A percentile compares a stretch with the other conserved stretches of the same genome.
Evolutionary conservation across 1,140 invertebrate species (phyloP).

Genomic region (Drosophila lini): DNA sequence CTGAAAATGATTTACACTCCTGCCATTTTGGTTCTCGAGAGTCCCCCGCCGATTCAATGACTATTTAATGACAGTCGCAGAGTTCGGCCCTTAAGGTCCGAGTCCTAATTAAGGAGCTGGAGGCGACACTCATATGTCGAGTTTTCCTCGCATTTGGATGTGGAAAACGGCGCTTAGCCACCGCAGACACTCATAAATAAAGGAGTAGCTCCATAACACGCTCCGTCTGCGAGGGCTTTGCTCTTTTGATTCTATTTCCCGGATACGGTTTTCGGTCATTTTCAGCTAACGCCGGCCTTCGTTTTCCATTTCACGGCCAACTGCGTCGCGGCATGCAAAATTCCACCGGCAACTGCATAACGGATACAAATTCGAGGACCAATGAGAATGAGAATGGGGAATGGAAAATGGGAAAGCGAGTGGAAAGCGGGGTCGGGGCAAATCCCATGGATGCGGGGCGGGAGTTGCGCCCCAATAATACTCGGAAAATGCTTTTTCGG

Average conservation of each 20-base stretch:
- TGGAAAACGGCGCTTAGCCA: constrained; percentile 29
- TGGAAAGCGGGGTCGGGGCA: not conserved
- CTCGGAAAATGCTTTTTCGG: constrained; percentile 69
- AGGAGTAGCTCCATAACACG: constrained; percentile 43
- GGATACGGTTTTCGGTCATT: constrained; percentile 55
- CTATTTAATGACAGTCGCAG: constrained; percentile 24
- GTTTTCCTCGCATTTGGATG: not conserved
- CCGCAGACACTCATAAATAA: constrained; percentile 62
- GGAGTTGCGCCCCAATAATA: constrained; percentile 52
- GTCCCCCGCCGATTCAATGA: constrained; percentile 5
- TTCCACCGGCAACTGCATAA: constrained; percentile 46
- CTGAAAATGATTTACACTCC: constrained; percentile 36
- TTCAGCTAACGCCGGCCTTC: constrained; percentile 67
- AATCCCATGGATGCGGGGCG: constrained; percentile 6
- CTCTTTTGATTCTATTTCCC: constrained; percentile 50
- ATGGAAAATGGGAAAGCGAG: constrained; percentile 27
- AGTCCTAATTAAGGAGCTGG: constrained; percentile 11
- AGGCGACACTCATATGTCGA: not conserved
- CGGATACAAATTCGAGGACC: constrained; percentile 28
- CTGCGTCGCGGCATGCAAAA: constrained; percentile 59
- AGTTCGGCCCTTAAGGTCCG: constrained; percentile 1
- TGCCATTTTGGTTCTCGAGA: not conserved
- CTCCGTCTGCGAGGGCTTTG: constrained; percentile 52
- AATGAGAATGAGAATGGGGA: constrained; percentile 11
- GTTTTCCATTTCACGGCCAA: constrained; percentile 77